A percentile compares a stretch with the other conserved stretches of the same genome.
Conservation (phyloP, 2,113 vertebrate species). For the Mormyrus iriodes region DNA sequence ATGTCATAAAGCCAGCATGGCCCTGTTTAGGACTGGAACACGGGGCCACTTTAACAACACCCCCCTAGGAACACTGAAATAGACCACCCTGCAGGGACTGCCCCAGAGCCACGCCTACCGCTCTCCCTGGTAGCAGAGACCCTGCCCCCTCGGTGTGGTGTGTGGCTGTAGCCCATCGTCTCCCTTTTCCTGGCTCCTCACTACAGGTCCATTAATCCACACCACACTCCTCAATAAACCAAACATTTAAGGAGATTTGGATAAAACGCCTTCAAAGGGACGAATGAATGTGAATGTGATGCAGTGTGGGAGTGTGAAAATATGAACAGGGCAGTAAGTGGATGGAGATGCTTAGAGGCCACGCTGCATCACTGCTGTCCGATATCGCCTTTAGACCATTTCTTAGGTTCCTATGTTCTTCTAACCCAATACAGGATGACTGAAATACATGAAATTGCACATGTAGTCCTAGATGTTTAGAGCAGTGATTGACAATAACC, state of each 20-base stretch:
- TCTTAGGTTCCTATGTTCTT: neutral
- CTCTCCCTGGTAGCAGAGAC: neutral
- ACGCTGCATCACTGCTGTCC: neutral
- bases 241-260: neutral
- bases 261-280: neutral
- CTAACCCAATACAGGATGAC: neutral
- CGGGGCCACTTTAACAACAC: neutral
- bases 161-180: neutral
- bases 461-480: neutral
- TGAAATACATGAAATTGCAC: neutral
- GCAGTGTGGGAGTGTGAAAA: neutral
- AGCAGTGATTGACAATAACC: neutral
- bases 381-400: neutral
- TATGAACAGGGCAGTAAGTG: neutral
- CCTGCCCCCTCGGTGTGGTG: neutral
- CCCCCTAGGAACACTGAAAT: too few species aligned
- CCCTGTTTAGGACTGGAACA: neutral
- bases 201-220: neutral
- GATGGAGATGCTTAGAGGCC: neutral
- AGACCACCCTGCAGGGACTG: too few species aligned
- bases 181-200: neutral
- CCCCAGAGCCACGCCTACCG: neutral
- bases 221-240: neutral
- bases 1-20: neutral
- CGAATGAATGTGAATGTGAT: neutral